phyloP scores from a whole-genome alignment of 2,113 vertebrate species.

The Microcebus griseorufus region DNA sequence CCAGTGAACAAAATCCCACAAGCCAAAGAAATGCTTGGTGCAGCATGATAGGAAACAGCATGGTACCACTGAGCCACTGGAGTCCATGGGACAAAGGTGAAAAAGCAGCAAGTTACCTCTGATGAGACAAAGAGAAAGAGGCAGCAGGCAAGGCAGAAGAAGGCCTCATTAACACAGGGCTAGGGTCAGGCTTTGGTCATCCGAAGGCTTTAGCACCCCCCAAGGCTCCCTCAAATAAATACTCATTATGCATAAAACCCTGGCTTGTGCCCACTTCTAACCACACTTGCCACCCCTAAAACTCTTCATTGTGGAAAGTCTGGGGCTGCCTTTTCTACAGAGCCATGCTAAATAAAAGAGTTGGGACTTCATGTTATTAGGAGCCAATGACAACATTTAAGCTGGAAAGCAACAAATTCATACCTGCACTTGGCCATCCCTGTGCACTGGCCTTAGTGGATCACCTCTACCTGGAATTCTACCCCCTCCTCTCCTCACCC shows the following conservation, averaged over 20 bases:
- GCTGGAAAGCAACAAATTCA: neutral
- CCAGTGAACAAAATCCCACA: neutral
- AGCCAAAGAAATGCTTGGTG: neutral
- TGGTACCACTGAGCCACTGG: neutral
- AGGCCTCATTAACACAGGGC: too few species aligned
- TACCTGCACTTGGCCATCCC: accelerated
- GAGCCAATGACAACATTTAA: neutral
- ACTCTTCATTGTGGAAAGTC: neutral
- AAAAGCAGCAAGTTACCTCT: neutral
- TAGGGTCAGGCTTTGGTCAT: neutral
- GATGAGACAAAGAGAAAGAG: too few species aligned
- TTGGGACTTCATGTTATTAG: neutral
- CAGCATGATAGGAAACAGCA: neutral
- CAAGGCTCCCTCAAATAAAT: neutral
- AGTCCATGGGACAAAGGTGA: accelerated
- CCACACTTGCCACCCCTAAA: neutral
- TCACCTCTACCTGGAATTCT: neutral
- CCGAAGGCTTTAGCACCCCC: neutral
- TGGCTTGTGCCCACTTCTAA: neutral
- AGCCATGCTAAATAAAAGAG: too few species aligned
- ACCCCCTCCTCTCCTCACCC: neutral
- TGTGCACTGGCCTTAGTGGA: neutral
- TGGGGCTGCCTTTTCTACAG: neutral
- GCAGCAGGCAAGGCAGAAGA: neutral
- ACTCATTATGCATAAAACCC: too few species aligned